These are phyloP conservation scores for Acronicta psi DNA, from an alignment of 2,888 invertebrate genomes.

Conservation along the genomic window DNA sequence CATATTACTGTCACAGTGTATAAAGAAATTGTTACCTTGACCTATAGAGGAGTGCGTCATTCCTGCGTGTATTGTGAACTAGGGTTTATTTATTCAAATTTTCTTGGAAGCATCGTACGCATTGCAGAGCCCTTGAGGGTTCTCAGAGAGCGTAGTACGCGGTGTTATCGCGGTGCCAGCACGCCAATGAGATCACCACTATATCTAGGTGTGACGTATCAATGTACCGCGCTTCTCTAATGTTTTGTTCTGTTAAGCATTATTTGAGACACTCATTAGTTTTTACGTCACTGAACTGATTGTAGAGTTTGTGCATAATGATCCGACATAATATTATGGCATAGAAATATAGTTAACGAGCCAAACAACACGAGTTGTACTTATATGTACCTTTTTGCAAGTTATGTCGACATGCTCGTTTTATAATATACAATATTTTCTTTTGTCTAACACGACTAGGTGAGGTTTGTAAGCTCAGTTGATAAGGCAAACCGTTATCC, in stretches of 20 bases:
- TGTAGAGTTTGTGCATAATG: slow-evolving; percentile 23
- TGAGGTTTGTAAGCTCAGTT: slow-evolving; percentile 56
- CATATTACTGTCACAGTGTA: slow-evolving; percentile 36
- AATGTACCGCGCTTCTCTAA: slow-evolving; percentile 59
- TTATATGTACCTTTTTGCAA: slow-evolving; percentile 20
- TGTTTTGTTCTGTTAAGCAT: slow-evolving; percentile 58
- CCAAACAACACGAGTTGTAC: too few species aligned
- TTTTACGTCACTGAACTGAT: slow-evolving; percentile 20
- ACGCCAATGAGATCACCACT: slow-evolving; percentile 83
- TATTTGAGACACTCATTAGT: slow-evolving; percentile 45
- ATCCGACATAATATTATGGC: slow-evolving; percentile 8
- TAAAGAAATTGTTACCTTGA: slow-evolving; percentile 54
- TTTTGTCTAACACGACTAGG: slow-evolving; percentile 54
- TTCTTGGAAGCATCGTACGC: slow-evolving; percentile 48
- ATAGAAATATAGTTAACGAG: too few species aligned
- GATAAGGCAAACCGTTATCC: slow-evolving; percentile 78
- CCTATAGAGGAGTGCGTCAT: slow-evolving; percentile 43
- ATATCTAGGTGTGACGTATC: slow-evolving; percentile 84
- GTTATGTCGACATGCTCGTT: slow-evolving; percentile 38
- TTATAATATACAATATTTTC: slow-evolving; percentile 60
- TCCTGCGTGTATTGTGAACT: slow-evolving; percentile 30
- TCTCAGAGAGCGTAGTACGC: slow-evolving; percentile 55
- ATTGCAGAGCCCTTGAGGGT: slow-evolving; percentile 63
- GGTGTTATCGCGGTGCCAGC: slow-evolving; percentile 66
- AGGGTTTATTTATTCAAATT: slow-evolving; percentile 33